Evolutionary conservation across 2,797 vertebrate species (phyloP), one percentile per base, ranked within the genome.

Genomic region (Etheostoma perlongum): DNA sequence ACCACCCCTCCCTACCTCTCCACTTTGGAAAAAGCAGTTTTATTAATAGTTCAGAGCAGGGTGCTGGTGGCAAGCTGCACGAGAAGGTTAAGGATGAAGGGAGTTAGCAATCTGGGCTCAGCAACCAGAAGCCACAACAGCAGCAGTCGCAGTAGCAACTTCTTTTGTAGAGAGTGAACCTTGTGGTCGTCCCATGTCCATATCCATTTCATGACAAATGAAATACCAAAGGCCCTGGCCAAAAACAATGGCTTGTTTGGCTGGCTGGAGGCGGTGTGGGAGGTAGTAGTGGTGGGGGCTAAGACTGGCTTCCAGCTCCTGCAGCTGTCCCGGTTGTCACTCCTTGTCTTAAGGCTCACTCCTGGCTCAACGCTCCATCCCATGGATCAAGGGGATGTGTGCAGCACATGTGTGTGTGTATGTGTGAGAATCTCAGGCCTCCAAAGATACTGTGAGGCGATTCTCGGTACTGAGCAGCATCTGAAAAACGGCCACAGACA

Each of bases 141-240:
- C 62, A 78, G 77, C 49, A 61, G 81, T 62, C 46, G 74, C 51
- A 76, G 84, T 74, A 84, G 86, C 84, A 21, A 79, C 85, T 88
- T 93, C 88, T 92, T 92, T 93, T 93, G 91, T 84, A 80, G 76
- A 88, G 85, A 90, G 86, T 81, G 83, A 85, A 79, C 83, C 90
- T 91, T 80, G 76, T 88, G 90, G 76, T 91, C 72, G 85, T 90
- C 89, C 64, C 69, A 61, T 88, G 79, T 92, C 90, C 80, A 5
- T 94, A 94, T 95, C 93, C 78, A 94, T 95, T 94, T 95, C 93
- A 94, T 92, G 91, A 94, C 94, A 95, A 94, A 95, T 92, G 91
- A 94, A 95, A 95, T 95, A 93, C 93, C 93, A 92, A 84, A 85
- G 88, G 90, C 90, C 73, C 85, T 66, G 65, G 90, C 90, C 92